Evolutionary conservation across 2,888 invertebrate species (phyloP), one percentile per base, ranked within the genome.

Genomic region (Encarsia formosa): DNA sequence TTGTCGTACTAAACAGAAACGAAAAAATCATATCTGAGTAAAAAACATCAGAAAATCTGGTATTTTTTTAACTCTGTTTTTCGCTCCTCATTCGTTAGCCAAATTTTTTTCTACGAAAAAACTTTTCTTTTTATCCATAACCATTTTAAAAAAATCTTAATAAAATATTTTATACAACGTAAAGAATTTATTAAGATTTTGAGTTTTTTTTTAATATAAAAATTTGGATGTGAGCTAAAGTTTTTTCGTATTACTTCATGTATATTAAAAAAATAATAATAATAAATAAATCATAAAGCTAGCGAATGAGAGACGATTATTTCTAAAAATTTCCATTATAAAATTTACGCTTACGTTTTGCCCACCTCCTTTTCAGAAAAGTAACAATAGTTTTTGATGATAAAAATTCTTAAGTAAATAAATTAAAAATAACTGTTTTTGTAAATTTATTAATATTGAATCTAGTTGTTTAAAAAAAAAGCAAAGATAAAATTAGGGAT

Each of bases 1-100:
- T 68, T 73, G 75, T 75, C 74, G 75, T 72, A 75, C 75, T 75
- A 75, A 74, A 74, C 75, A 75, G 73, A 75, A 72, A 75, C 70
- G 71, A 71, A 73, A 71, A 73, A 73, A 71, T 70, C 65, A 70
- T 70, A 68, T 69, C 67, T 67, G 69, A 70, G 68, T 71, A 67
- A 68, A 58, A 68, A 66, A 63, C 63, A 61, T 66, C 61, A 62
- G 65, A 61, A 62, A 43, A 49, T 58, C 41, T 59, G 49, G 48
- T 56, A 46, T 23, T 52, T 41, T 39, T 51, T 46, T 4, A 46
- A 26, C 44, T 29, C 5, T 46, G 11, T 24, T 59, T 62, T 57
- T 63, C 60, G 64, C 59, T 66, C 62, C 63, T 63, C 65, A 65
- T 65, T 67, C 64, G 54, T 57, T 61, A 45, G 53, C 54, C 39